Evolutionary conservation across 2,888 invertebrate species (phyloP), one percentile per base, ranked within the genome.

Genomic region (Acanthopleura granulata): DNA sequence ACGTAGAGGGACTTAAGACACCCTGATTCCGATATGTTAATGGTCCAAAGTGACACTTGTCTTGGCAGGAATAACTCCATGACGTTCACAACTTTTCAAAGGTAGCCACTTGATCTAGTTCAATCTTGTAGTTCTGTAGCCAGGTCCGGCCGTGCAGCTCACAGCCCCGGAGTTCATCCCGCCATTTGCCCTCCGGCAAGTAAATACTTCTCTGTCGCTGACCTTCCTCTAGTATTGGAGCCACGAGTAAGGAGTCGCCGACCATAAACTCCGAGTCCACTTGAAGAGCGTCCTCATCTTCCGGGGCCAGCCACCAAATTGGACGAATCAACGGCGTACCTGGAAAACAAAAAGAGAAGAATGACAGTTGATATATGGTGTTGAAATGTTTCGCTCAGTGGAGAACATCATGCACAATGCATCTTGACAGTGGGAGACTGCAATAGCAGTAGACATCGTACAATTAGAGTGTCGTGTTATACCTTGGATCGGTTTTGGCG

Each of bases 241-340:
- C 82, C 0, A 84, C 82, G 1, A 85, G 75, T 15, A 84, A 61
- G n/a, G 77, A 74, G 76, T 82, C 74, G 4, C 85, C 85, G 14
- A 85, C 66, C 11, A 85, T 74, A 72, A 83, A 83, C 75, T 83
- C 76, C 12, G 95, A 93, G 81, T 98, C 97, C 77, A 97, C 94
- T 72, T 93, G 93, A 84, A 94, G 95, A 0, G 94, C 93, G 14
- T 94, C 93, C 14, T 93, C 92, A 84, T 98, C 98, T 0, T 92
- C 88, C 0, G 97, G 96, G 90, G 40, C 98, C 83, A 96, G 94
- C 76, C 95, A 94, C 93, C 96, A 95, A 25, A 97, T 87, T 0
- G 98, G 97, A 30, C 97, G 92, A 91, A 97, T 95, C 0, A 98
- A 95, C 0, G 98, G 98, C 66, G 93, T 92, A 0, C 82, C 81